Conservation (phyloP, 2,797 vertebrate species). For the Sebastes trivittatus region DNA sequence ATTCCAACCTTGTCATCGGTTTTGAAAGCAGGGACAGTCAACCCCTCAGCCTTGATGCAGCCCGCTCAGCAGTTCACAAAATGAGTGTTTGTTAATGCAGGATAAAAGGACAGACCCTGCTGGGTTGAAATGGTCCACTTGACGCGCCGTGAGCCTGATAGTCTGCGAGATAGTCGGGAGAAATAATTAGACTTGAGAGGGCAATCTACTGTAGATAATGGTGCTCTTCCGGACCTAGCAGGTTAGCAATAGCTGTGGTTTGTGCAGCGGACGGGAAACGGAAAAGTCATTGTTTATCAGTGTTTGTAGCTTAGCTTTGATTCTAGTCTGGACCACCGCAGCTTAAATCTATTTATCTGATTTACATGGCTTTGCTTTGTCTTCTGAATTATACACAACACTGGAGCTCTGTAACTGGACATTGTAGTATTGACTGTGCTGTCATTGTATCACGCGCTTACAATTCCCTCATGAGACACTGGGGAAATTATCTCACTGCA, state of each 20-base stretch:
- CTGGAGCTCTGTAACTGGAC: constrained; percentile 4
- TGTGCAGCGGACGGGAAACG: not conserved
- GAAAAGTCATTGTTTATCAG: constrained; percentile 16
- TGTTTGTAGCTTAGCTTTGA: not conserved
- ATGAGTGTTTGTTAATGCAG: constrained; percentile 52
- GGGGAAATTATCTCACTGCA: constrained; percentile 28
- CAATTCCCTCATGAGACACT: constrained; percentile 28
- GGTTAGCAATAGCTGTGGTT: constrained; percentile 14
- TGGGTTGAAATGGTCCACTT: constrained; percentile 56
- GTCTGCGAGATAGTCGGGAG: constrained; percentile 35
- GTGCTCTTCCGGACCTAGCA: constrained; percentile 30
- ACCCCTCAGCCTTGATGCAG: not conserved
- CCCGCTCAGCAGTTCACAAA: constrained; percentile 36
- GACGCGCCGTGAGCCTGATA: constrained; percentile 31
- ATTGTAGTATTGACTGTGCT: constrained; percentile 32
- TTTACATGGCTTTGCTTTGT: constrained; percentile 6
- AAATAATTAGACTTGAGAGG: constrained; percentile 68
- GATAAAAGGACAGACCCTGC: constrained; percentile 37
- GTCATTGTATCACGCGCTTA: constrained; percentile 25
- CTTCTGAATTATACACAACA: not conserved
- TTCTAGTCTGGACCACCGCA: not conserved
- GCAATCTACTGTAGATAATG: constrained; percentile 57
- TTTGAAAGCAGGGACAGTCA: constrained; percentile 18
- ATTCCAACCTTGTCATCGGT: constrained; percentile 7
- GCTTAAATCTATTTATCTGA: constrained; percentile 12